Conservation (phyloP, 2,888 invertebrate genomes). For the Acleris emargana region DNA sequence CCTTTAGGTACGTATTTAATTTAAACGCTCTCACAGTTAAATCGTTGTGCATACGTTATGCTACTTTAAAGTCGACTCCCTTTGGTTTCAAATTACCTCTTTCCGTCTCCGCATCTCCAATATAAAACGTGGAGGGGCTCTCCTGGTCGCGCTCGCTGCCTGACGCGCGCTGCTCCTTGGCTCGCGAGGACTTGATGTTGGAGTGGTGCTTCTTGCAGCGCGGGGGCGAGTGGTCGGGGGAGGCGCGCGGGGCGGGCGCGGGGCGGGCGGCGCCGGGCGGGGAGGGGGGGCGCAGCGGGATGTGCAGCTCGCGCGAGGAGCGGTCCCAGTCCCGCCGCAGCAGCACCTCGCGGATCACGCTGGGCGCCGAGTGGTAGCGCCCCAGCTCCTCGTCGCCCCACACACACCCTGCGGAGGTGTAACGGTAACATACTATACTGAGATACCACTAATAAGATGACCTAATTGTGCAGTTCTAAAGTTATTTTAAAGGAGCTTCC, state of each 20-base stretch:
- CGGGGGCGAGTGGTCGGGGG: slow-evolving; percentile 42
- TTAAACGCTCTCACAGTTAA: too few relatives aligned
- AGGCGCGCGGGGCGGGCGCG: slow-evolving; percentile 40
- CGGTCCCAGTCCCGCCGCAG: slow-evolving; percentile 76
- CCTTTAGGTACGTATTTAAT: too few relatives aligned
- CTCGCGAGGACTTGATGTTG: slow-evolving; percentile 68
- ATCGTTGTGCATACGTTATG: too few relatives aligned
- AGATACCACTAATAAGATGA: too few relatives aligned
- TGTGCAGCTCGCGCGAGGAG: slow-evolving; percentile 67
- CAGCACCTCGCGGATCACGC: slow-evolving; percentile 72
- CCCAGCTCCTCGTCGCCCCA: slow-evolving; percentile 62
- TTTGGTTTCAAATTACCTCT: slow-evolving; percentile 33
- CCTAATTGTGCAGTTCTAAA: too few relatives aligned
- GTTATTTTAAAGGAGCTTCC: too few relatives aligned
- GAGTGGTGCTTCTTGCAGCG: slow-evolving; percentile 72
- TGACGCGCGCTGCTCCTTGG: slow-evolving; percentile 54
- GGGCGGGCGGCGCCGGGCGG: slow-evolving; percentile 16
- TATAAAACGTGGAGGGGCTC: slow-evolving; percentile 58
- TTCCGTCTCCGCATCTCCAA: slow-evolving; percentile 55
- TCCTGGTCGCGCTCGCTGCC: slow-evolving; percentile 66
- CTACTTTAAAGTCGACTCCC: background rate
- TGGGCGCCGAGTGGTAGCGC: slow-evolving; percentile 75
- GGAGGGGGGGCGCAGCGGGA: slow-evolving; percentile 55
- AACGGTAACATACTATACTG: background rate
- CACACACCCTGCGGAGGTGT: background rate